A percentile compares a stretch with the other conserved stretches of the same genome.
Conservation (phyloP, 2,888 invertebrate species). For the Leptinotarsa haldemani region DNA sequence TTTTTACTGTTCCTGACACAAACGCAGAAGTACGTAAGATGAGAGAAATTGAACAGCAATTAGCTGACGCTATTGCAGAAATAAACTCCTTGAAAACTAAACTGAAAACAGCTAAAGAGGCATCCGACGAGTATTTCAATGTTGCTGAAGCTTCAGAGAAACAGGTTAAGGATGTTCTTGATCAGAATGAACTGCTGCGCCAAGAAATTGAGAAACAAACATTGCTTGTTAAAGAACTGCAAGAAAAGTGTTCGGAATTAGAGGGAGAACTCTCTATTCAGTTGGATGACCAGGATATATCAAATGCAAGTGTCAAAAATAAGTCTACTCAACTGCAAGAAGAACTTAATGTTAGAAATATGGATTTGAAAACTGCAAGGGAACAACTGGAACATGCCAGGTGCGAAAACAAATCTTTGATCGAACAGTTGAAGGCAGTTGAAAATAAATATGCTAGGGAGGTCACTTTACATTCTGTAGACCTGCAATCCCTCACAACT, state of each 20-base stretch:
- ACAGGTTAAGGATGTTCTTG: conserved; percentile 71
- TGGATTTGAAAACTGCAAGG: conserved; percentile 72
- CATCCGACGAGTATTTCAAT: conserved; percentile 85
- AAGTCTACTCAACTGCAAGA: conserved; percentile 71
- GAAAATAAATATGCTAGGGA: conserved; percentile 85
- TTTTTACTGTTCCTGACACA: conserved; percentile 68
- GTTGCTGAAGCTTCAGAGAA: conserved; percentile 86
- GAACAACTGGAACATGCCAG: conserved; percentile 73
- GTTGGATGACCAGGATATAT: conserved; percentile 73
- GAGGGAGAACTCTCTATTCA: conserved; percentile 79
- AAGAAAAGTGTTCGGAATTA: conserved; percentile 69
- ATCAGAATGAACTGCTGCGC: conserved; percentile 69
- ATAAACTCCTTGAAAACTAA: conserved; percentile 78
- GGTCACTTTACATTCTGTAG: conserved; percentile 82
- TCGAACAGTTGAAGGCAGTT: conserved; percentile 74
- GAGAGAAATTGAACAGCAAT: conserved; percentile 77
- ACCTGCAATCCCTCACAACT: conserved; percentile 76
- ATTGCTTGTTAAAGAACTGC: conserved; percentile 74
- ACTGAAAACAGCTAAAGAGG: conserved; percentile 78
- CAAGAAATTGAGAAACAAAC: conserved; percentile 69
- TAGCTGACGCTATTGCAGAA: conserved; percentile 74
- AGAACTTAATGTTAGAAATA: conserved; percentile 70
- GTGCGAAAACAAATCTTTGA: conserved; percentile 72
- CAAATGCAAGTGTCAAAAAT: conserved; percentile 68
- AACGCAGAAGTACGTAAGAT: conserved; percentile 75